These are phyloP conservation scores for Conomelus anceps DNA, from an alignment of 2,888 invertebrate genomes.

Conservation along the genomic window DNA sequence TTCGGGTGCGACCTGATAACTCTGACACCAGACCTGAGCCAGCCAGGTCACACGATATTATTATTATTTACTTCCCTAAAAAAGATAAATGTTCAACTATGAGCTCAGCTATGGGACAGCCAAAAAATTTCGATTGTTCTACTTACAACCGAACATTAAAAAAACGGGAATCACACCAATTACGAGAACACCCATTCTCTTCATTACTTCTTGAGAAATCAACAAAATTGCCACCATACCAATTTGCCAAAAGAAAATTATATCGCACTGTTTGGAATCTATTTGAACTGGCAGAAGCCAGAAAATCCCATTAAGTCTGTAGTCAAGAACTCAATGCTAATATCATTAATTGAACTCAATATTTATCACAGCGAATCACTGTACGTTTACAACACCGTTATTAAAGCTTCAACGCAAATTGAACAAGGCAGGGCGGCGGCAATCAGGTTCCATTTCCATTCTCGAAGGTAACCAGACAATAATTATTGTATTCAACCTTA, in stretches of 20 bases:
- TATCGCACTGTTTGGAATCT: background rate
- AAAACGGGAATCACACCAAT: background rate
- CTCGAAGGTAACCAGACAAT: background rate
- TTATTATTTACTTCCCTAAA: too few species aligned
- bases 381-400: background rate
- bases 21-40: too few species aligned
- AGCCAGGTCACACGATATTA: too few species aligned
- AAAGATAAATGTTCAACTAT: too few species aligned
- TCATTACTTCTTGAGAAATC: background rate
- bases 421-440: background rate
- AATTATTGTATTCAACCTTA: background rate
- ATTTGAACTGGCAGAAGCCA: background rate
- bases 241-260: background rate
- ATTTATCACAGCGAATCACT: background rate
- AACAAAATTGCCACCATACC: background rate
- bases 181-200: background rate
- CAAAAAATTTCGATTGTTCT: too few species aligned
- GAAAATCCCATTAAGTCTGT: background rate
- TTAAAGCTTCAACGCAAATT: background rate
- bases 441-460: background rate
- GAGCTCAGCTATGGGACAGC: too few species aligned
- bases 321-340: background rate
- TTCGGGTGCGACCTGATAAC: too few species aligned
- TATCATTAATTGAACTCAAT: background rate
- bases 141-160: too few species aligned